Conservation (phyloP, 2,113 vertebrate species). For the Rhea americana region DNA sequence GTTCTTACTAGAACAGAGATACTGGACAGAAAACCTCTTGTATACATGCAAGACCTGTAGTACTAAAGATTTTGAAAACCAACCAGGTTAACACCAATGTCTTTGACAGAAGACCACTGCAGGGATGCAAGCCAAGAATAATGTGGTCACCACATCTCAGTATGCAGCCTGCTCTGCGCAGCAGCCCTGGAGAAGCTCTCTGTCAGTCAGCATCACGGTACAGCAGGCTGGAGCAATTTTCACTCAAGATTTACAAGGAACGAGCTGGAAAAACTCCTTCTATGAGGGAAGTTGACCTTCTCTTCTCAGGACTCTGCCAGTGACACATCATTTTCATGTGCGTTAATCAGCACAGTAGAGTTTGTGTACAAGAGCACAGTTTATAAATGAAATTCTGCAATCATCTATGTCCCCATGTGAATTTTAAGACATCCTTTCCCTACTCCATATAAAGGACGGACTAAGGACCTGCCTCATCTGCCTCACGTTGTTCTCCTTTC, state of each 20-base stretch:
- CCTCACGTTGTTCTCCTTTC: not conserved
- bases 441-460: not conserved
- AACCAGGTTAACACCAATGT: not conserved
- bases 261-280: not conserved
- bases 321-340: not conserved
- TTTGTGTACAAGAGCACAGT: not conserved
- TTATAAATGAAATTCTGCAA: not conserved
- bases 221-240: not conserved
- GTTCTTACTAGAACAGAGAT: not conserved
- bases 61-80: not conserved
- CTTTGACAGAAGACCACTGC: not conserved
- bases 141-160: fast-evolving
- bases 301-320: not conserved
- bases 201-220: not conserved
- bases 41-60: not conserved
- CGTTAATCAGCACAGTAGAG: not conserved
- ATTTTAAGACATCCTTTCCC: not conserved
- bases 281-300: not conserved
- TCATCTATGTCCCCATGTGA: not conserved
- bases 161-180: not conserved
- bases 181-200: not conserved
- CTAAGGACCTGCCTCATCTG: no score
- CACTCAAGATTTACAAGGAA: not conserved
- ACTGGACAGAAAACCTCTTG: not conserved
- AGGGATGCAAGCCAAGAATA: not conserved